Percentiles rank a stretch among this genome's conserved stretches.
These are phyloP conservation scores for Limnephilus marmoratus DNA, from an alignment of 2,888 invertebrate genomes.

Conservation along the genomic window DNA sequence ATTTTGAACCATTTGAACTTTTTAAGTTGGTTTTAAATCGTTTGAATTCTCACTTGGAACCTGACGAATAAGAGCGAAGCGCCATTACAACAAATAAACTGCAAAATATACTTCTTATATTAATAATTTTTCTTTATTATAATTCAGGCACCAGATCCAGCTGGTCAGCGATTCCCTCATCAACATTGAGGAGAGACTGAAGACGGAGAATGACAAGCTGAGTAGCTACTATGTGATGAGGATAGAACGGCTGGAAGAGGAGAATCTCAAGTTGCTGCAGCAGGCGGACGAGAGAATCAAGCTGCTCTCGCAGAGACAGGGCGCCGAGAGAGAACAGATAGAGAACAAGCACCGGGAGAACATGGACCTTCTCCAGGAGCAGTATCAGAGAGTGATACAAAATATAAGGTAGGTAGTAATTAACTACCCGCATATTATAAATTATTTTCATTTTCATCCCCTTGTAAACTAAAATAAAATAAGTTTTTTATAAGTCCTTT, in stretches of 20 bases:
- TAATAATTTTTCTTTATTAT: neutral
- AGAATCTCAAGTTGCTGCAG: slow-evolving; percentile 73
- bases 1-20: no score
- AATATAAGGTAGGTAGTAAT: no score
- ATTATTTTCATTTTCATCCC: no score
- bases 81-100: no score
- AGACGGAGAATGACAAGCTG: slow-evolving; percentile 77
- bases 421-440: no score
- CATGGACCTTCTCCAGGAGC: slow-evolving; percentile 73
- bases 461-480: no score
- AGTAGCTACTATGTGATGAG: slow-evolving; percentile 76
- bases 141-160: slow-evolving; percentile 77
- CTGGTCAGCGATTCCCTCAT: slow-evolving; percentile 77
- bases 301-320: slow-evolving; percentile 68
- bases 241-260: slow-evolving; percentile 76
- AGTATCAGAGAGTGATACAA: slow-evolving; percentile 77
- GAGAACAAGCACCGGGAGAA: slow-evolving; percentile 76
- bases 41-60: no score
- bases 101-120: neutral
- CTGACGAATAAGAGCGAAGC: no score
- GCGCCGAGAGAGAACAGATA: slow-evolving; percentile 72
- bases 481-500: no score
- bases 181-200: slow-evolving; percentile 79
- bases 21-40: no score
- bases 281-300: slow-evolving; percentile 70